Base-by-base conservation (phyloP, 2,888 invertebrate species). In the Drosophila diplacantha region DNA sequence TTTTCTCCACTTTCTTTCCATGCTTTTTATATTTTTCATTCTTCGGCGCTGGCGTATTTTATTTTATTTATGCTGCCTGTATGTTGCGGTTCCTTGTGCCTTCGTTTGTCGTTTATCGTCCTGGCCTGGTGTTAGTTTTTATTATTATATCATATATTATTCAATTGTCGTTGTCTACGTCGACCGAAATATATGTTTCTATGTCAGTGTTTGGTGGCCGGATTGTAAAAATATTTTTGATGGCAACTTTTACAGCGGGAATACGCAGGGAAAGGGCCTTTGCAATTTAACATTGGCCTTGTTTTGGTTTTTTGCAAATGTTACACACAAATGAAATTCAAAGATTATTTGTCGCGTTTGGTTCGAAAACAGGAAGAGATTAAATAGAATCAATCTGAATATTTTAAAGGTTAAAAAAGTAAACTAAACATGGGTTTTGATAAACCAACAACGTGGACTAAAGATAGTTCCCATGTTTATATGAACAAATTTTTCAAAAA, bases 141-240 rank as follows among this genome's bases (percentile, higher is more conserved):
- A 76, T 74, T 80, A 69, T 74, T 58, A 53, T 58, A 60, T 53
- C 72, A 76, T 76, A 69, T 63, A 73, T 81, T 77, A 80, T 77
- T 80, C 69, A 76, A 76, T 81, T 73, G 66, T 49, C 24, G 50
- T 34, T 41, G 32, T 24, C 37, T n/a, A 29, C 44, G 31, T 29
- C 49, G 47, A 55, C 46, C 37, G 24, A 43, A 37, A 61, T 49
- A 55, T 34, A 39, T 41, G 24, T 51, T 56, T 56, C 41, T 50
- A 6, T 49, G 16, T 31, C 14, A 8, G 18, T 44, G 29, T 20
- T 44, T 31, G 29, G 31, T 49, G 20, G n/a, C n/a, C 37, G 9
- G 37, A 22, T 20, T 35, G 44, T 26, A 20, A 20, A 59, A 61
- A 59, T 60, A 59, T 50, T 59, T 53, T 22, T 22, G n/a, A 35